Base-by-base conservation (phyloP, 2,888 invertebrate species). In the Folsomia manolachei region DNA sequence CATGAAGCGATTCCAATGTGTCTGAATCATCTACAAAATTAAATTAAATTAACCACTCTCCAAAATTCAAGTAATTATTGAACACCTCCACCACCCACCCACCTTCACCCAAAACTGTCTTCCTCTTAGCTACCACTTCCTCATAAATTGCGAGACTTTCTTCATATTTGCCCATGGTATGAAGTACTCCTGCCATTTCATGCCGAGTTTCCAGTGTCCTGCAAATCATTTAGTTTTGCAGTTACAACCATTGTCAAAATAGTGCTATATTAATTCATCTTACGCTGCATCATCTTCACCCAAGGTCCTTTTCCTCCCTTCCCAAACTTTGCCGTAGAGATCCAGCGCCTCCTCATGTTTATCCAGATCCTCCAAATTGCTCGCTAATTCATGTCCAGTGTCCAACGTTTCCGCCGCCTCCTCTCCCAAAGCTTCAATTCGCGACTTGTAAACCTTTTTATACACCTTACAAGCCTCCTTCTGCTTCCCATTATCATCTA, bases 141-240 rank as follows among this genome's bases (percentile, higher is more conserved):
- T 71, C 66, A 24, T 71, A 73, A 26, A 71, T 27, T 39, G 65
- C 26, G 14, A 71, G 65, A 0, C 71, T 68, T 21, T 72, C 69
- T 1, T 75, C 75, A 27, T 63, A 73, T 14, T 61, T 62, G 18
- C 53, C 73, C 0, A 69, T 2, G 2, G 69, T 27, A 19, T 68
- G 64, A 1, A 75, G 26, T 1, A 69, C 69, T 18, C 72, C 73
- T 19, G 71, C 71, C 69, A 75, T 69, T 23, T 73, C 73, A 52
- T 75, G 74, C 23, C 24, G 14, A 1, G 74, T 75, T 27, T 75
- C 74, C 63, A 74, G 25, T 1, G 74, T 74, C 21, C 68, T 73
- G 24, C 4, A n/a, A n/a, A n/a, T n/a, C n/a, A n/a, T n/a, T n/a
- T n/a, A n/a, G n/a, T n/a, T n/a, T n/a, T n/a, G n/a, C n/a, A n/a